phyloP scores from a whole-genome alignment of 2,888 invertebrate genomes.

The Drosophila paramelanica region DNA sequence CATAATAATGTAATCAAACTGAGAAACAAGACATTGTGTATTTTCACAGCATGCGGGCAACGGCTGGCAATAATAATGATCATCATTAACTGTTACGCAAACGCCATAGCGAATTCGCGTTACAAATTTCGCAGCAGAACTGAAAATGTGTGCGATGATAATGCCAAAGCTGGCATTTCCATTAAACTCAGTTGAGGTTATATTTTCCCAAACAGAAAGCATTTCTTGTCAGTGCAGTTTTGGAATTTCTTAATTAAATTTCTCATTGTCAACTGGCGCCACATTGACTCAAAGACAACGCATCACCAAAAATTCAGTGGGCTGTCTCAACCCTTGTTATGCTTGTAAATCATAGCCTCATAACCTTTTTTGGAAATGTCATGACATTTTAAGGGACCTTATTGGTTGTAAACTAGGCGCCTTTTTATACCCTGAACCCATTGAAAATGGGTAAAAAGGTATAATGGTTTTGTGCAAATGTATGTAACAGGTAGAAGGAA shows the following conservation, averaged over 20 bases:
- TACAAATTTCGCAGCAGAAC: constrained; percentile 26
- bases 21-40: constrained; percentile 57
- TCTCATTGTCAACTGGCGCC: no score
- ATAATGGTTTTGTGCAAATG: no score
- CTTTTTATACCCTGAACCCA: no score
- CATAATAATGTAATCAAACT: constrained; percentile 61
- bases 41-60: constrained; percentile 55
- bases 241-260: no score
- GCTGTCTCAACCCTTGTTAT: no score
- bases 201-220: not conserved
- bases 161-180: constrained; percentile 1
- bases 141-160: not conserved
- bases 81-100: constrained; percentile 39
- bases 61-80: constrained; percentile 13
- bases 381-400: no score
- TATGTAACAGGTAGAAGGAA: no score
- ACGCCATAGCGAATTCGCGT: constrained; percentile 41
- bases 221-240: not conserved
- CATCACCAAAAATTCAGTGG: no score
- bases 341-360: not conserved
- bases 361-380: no score
- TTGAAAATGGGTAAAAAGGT: no score
- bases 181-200: not conserved
- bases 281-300: no score
- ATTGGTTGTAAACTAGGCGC: no score